Base-by-base conservation (phyloP, 2,888 invertebrate genomes). In the Ornithoptera priamus region DNA sequence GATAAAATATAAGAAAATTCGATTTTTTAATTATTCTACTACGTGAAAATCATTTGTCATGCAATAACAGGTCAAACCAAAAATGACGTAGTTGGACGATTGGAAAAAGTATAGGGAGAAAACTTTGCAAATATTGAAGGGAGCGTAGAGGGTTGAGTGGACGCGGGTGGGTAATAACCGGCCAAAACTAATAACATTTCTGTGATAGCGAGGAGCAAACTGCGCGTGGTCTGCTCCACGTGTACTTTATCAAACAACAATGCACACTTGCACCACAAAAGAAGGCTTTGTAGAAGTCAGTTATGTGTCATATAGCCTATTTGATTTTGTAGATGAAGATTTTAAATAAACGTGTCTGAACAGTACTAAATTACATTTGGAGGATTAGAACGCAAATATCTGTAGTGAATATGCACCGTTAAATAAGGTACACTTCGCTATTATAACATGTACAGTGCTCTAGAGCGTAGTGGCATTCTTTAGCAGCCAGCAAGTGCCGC, bases 111-210 rank as follows among this genome's bases (percentile, higher is more conserved):
- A 74, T 73, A 72, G 67, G 73, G 75, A 72, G 72, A 71, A 71
- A 75, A 73, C 72, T 77, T 73, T 73, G 74, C 72, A 76, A 76
- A 74, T 75, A 71, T 70, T 71, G 70, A 67, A 58, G 70, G 72
- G 82, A 80, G 83, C 80, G 80, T 78, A 77, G 83, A 85, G 86
- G 88, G 85, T 81, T 81, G 84, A 80, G 78, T 81, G 85, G 81
- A 82, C 80, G 79, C 78, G 82, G 87, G 87, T 84, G 86, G 86
- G 86, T 88, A 89, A 90, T 88, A 89, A 87, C 88, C 88, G 82
- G 85, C 88, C 85, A 86, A 90, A 90, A 90, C 90, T 90, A 91
- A 91, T 91, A 91, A 90, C 88, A 91, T 90, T 90, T 90, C 91
- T 91, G 87, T 86, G 88, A 89, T 89, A 89, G 88, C 83, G 81